phyloP scores from a whole-genome alignment of 1,140 invertebrate species.

The Rhynchophorus ferrugineus region DNA sequence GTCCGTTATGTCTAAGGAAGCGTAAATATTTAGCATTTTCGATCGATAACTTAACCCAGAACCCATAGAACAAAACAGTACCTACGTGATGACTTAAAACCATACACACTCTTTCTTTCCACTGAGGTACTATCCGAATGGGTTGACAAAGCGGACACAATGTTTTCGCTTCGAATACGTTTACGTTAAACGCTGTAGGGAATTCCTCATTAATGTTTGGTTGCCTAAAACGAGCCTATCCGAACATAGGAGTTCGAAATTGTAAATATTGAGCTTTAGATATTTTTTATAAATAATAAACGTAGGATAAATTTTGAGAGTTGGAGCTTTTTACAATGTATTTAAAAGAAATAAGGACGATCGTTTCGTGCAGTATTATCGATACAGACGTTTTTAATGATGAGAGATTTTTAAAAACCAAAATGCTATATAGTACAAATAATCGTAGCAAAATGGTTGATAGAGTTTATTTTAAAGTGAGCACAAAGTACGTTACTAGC shows the following conservation, averaged over 20 bases:
- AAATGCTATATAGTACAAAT: conserved; percentile 22
- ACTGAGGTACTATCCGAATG: too few relatives aligned
- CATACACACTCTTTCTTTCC: too few relatives aligned
- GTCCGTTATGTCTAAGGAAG: too few relatives aligned
- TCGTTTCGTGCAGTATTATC: conserved; percentile 7
- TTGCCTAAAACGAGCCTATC: conserved; percentile 19
- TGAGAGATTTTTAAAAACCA: background rate
- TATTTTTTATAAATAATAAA: conserved; percentile 21
- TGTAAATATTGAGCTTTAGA: conserved; percentile 20
- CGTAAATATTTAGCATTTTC: too few relatives aligned
- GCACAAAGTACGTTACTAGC: conserved; percentile 15
- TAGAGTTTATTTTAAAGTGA: conserved; percentile 1
- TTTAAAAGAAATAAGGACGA: background rate
- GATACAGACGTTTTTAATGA: conserved; percentile 8
- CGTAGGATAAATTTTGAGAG: conserved; percentile 17
- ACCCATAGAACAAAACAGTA: too few relatives aligned
- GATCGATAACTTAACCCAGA: too few relatives aligned
- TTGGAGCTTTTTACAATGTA: conserved; percentile 12
- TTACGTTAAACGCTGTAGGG: background rate
- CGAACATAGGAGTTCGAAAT: conserved; percentile 3
- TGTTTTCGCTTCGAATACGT: too few relatives aligned
- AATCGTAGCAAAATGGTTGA: background rate
- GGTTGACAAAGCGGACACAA: background rate
- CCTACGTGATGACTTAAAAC: too few relatives aligned
- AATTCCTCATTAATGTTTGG: conserved; percentile 14